phyloP scores from a whole-genome alignment of 2,113 vertebrate species.

The Heterotilapia buettikoferi region DNA sequence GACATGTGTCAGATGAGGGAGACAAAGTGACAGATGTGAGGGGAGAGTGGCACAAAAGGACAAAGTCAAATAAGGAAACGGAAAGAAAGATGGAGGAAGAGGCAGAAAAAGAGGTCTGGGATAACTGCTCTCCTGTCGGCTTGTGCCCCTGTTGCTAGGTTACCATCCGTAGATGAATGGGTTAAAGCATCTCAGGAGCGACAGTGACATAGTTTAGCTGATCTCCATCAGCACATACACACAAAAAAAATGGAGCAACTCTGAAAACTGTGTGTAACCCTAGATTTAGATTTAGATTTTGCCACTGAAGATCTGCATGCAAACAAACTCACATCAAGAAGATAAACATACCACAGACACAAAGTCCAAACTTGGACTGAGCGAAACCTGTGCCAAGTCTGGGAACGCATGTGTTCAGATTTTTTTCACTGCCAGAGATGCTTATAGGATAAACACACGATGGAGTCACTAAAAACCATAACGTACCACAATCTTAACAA shows the following conservation, averaged over 20 bases:
- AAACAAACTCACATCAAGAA: background rate
- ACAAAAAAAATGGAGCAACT: constrained; percentile 13
- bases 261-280: background rate
- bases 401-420: background rate
- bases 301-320: background rate
- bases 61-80: constrained; percentile 9
- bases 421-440: background rate
- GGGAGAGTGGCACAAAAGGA: background rate
- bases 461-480: background rate
- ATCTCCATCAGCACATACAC: constrained; percentile 16
- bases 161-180: constrained; percentile 41
- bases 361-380: background rate
- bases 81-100: constrained; percentile 1
- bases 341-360: background rate
- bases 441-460: background rate
- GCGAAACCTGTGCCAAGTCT: background rate
- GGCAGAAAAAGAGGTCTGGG: constrained; percentile 36
- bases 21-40: background rate
- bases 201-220: constrained; percentile 63
- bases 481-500: background rate
- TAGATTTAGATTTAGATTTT: background rate
- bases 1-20: background rate
- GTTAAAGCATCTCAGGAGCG: constrained; percentile 65
- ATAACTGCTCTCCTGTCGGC: constrained; percentile 38
- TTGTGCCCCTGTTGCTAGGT: constrained; percentile 65